Evolutionary conservation across 2,888 invertebrate genomes (phyloP).

Genomic region (Lamellibrachia satsuma): DNA sequence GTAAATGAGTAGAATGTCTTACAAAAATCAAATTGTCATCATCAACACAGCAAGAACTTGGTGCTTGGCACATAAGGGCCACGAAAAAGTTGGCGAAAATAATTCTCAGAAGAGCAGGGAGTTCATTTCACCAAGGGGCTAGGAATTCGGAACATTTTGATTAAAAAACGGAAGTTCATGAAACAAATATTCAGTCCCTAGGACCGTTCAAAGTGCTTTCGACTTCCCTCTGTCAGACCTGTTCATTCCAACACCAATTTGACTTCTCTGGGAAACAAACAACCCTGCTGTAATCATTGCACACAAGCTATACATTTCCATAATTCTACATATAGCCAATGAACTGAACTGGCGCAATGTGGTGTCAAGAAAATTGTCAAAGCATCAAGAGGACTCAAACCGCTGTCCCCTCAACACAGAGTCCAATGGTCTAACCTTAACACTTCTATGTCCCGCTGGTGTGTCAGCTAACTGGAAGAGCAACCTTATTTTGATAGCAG

Average conservation of each 20-base stretch:
- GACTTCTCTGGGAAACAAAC: not conserved
- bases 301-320: not conserved
- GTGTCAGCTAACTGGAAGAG: not conserved
- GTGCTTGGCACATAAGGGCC: not conserved
- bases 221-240: not conserved
- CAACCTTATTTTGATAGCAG: not conserved
- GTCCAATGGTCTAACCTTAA: not conserved
- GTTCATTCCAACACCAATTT: not conserved
- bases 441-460: not conserved
- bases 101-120: not conserved
- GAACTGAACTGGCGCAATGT: not conserved
- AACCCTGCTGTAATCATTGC: not conserved
- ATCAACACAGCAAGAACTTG: not conserved
- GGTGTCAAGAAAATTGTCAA: not conserved
- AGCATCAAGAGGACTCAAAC: not conserved
- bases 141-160: not conserved
- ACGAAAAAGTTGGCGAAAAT: not conserved
- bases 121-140: not conserved
- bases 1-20: conserved; percentile 11
- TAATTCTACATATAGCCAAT: not conserved
- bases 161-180: not conserved
- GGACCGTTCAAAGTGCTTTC: no score
- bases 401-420: not conserved
- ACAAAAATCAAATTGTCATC: not conserved
- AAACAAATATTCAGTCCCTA: not conserved